phyloP scores from a whole-genome alignment of 2,797 vertebrate genomes.

The Malacoraja senta region DNA sequence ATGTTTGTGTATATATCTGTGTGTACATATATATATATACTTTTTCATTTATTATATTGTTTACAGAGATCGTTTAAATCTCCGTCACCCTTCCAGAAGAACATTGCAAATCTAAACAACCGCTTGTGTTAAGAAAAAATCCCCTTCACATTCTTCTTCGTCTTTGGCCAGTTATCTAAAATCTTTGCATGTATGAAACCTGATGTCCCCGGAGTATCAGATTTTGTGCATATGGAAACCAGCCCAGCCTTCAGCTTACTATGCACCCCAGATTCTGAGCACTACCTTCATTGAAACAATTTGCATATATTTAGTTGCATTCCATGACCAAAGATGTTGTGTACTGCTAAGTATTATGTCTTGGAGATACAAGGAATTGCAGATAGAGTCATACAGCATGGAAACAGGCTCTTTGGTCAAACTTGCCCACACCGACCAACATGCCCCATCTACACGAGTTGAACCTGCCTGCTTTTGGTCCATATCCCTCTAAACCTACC shows the following conservation, averaged over 20 bases:
- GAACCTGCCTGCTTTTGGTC: no score
- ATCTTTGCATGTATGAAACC: neutral
- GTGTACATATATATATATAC: no score
- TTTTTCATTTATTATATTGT: neutral
- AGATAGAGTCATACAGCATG: no score
- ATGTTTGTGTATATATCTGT: no score
- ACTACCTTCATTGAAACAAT: neutral
- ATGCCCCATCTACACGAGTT: no score
- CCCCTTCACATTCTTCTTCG: neutral
- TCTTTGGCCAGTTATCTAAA: neutral
- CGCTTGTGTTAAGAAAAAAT: neutral
- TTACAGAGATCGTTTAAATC: neutral
- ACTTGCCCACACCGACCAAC: no score
- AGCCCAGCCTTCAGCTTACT: no score
- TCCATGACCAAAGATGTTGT: neutral
- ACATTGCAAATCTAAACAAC: neutral
- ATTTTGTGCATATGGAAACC: neutral
- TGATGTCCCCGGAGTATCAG: neutral
- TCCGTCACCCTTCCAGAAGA: neutral
- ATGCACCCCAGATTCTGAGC: neutral
- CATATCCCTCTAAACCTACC: no score
- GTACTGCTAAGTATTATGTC: neutral
- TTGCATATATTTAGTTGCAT: neutral
- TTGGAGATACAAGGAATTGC: no score
- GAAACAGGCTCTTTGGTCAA: no score